Percentiles rank a stretch among this genome's conserved stretches.
Evolutionary conservation across 2,113 vertebrate genomes (phyloP).

Genomic region (Anas platyrhynchos): DNA sequence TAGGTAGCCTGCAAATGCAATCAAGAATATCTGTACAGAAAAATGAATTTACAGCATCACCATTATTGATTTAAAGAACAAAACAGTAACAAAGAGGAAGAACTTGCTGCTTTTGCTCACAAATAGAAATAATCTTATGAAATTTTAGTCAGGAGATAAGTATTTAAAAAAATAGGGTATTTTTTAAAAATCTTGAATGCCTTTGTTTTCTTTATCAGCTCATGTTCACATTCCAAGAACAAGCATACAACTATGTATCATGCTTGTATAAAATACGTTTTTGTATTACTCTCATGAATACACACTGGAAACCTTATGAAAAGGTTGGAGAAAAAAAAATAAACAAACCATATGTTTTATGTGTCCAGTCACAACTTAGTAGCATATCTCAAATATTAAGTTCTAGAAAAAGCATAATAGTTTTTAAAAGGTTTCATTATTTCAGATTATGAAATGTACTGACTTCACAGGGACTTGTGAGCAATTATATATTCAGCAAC

Average conservation of each 20-base stretch:
- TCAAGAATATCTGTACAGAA: constrained; percentile 8
- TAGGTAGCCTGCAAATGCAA: constrained; percentile 88
- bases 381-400: not conserved
- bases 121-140: not conserved
- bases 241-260: not conserved
- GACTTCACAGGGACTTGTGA: not conserved
- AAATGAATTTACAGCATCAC: not conserved
- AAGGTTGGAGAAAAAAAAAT: not conserved
- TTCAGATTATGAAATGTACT: not conserved
- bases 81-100: not conserved
- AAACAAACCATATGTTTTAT: not conserved
- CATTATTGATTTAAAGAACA: not conserved
- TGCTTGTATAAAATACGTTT: not conserved
- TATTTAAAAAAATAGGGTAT: not conserved
- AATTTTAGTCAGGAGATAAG: not conserved
- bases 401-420: not conserved
- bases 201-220: not conserved
- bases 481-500: not conserved
- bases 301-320: not conserved
- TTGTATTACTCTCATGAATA: not conserved
- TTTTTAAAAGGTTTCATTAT: not conserved
- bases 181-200: not conserved
- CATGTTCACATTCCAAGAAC: not conserved
- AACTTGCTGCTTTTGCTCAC: not conserved
- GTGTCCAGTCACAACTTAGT: not conserved